phyloP scores from a whole-genome alignment of 2,113 vertebrate species.

The Empidonax alnorum region DNA sequence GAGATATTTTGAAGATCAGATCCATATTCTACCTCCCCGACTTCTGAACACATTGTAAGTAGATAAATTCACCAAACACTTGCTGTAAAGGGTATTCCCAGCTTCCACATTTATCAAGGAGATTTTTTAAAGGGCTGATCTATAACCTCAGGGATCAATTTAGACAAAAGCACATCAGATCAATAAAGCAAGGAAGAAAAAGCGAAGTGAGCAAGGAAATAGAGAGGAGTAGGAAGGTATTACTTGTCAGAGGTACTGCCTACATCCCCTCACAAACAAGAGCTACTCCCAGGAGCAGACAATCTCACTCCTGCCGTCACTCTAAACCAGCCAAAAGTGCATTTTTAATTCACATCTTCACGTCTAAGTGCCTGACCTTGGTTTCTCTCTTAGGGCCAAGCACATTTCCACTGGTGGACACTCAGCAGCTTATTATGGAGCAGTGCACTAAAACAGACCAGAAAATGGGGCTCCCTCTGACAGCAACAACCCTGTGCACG shows the following conservation, averaged over 20 bases:
- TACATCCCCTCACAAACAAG: neutral
- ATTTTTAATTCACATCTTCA: neutral
- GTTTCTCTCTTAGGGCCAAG: neutral
- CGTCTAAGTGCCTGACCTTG: neutral
- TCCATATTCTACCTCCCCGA: neutral
- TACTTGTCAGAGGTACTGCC: neutral
- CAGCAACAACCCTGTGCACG: neutral
- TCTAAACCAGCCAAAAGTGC: neutral
- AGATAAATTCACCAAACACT: neutral
- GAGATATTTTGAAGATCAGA: neutral
- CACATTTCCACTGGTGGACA: neutral
- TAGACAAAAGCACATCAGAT: slow-evolving; percentile 40
- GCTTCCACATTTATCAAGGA: neutral
- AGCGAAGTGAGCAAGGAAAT: neutral
- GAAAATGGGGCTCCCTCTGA: neutral
- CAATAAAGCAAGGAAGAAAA: slow-evolving; percentile 30
- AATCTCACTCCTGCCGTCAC: neutral
- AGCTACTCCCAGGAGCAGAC: neutral
- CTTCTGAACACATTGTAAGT: neutral
- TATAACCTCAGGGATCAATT: slow-evolving; percentile 48
- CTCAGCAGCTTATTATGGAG: neutral
- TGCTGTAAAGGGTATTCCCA: neutral
- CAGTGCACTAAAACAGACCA: neutral
- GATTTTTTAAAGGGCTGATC: slow-evolving; percentile 21
- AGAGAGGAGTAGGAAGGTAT: neutral